Evolutionary conservation across 2,113 vertebrate species (phyloP).

Genomic region (Callaeas wilsoni): DNA sequence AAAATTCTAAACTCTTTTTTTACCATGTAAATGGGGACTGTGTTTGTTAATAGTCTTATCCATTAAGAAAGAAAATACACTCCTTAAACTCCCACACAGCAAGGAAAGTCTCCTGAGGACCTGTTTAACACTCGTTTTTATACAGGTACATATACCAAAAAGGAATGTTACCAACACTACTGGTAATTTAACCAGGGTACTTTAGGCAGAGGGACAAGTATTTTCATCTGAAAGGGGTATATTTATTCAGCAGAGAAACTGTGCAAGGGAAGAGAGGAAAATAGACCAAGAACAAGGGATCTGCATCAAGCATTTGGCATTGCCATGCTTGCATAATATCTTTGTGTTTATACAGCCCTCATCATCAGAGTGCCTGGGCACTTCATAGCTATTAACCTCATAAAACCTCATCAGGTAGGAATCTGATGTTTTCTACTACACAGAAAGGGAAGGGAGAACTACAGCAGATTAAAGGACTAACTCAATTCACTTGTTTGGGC

Average conservation of each 20-base stretch:
- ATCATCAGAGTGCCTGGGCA: background rate
- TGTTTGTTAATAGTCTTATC: conserved; percentile 4
- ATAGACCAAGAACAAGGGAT: background rate
- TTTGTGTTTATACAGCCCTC: background rate
- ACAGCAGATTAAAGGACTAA: background rate
- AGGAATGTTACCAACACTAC: background rate
- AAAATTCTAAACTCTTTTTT: background rate
- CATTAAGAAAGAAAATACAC: background rate
- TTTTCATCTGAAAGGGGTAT: background rate
- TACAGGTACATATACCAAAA: background rate
- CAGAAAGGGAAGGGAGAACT: background rate
- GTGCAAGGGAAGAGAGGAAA: background rate
- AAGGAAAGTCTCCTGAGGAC: background rate
- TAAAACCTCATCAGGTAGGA: background rate
- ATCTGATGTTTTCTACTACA: background rate
- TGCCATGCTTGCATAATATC: background rate
- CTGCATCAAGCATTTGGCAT: background rate
- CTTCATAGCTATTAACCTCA: background rate
- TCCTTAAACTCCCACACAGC: background rate
- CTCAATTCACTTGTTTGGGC: background rate
- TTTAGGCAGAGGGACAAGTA: background rate
- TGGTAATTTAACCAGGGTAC: background rate
- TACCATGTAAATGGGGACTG: background rate
- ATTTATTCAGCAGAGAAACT: background rate
- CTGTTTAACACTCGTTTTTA: background rate